These are phyloP conservation scores for Eupithecia abbreviata DNA, from an alignment of 2,888 invertebrate species.

Conservation along the genomic window DNA sequence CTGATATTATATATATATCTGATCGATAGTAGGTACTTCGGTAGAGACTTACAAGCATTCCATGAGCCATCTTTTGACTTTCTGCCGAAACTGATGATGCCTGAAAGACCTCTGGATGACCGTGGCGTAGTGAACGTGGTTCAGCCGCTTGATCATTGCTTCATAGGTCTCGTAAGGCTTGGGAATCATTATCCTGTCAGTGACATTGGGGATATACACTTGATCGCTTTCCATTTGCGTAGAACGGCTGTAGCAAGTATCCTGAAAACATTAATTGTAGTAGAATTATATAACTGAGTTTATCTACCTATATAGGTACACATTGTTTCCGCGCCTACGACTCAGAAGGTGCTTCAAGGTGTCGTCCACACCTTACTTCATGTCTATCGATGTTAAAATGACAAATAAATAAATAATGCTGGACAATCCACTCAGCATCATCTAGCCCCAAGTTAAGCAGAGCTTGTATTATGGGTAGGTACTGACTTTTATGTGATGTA, in stretches of 20 bases:
- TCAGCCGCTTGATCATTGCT: slow-evolving; percentile 83
- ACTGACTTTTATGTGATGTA: too few species aligned
- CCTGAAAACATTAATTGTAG: slow-evolving; percentile 58
- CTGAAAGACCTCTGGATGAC: slow-evolving; percentile 87
- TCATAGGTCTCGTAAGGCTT: slow-evolving; percentile 87
- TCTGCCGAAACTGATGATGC: slow-evolving; percentile 81
- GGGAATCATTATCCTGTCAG: slow-evolving; percentile 85
- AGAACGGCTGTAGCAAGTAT: slow-evolving; percentile 81
- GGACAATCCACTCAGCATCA: too few species aligned
- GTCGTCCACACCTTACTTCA: too few species aligned
- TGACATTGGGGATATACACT: slow-evolving; percentile 84
- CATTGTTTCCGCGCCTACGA: too few species aligned
- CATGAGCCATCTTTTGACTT: slow-evolving; percentile 67
- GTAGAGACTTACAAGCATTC: slow-evolving; percentile 66
- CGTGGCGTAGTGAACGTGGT: slow-evolving; percentile 82
- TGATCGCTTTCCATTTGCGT: slow-evolving; percentile 85
- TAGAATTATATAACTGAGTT: neutral
- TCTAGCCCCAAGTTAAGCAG: too few species aligned
- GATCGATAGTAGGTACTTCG: neutral
- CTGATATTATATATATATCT: neutral
- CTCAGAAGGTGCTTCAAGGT: too few species aligned
- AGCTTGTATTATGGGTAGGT: too few species aligned
- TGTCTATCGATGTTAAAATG: too few species aligned
- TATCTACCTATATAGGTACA: too few species aligned
- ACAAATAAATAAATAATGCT: too few species aligned